phyloP scores from a whole-genome alignment of 2,113 vertebrate species.

The Haliaeetus leucogaster region DNA sequence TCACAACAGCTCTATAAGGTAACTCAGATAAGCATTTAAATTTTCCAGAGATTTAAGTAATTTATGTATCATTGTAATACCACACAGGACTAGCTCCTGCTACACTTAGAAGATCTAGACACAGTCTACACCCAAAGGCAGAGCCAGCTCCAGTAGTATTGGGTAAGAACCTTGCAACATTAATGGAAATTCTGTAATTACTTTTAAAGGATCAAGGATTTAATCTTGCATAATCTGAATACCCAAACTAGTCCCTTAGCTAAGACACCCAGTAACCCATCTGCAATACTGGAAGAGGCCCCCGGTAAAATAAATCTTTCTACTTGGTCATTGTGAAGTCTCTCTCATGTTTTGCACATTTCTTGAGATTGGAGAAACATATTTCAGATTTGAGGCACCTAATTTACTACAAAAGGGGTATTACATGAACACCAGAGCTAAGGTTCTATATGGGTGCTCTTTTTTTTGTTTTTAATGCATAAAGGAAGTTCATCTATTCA shows the following conservation, averaged over 20 bases:
- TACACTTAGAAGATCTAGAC: neutral
- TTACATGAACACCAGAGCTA: neutral
- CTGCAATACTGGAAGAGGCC: neutral
- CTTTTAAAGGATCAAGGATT: neutral
- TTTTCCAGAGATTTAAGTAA: neutral
- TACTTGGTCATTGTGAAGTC: neutral
- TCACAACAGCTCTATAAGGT: neutral
- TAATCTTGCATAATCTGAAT: neutral
- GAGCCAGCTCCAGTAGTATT: neutral
- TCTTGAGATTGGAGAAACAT: neutral
- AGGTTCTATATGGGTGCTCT: neutral
- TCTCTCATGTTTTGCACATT: neutral
- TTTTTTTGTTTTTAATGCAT: neutral
- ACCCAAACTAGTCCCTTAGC: neutral
- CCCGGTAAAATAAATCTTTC: neutral
- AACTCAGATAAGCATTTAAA: neutral
- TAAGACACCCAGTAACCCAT: neutral
- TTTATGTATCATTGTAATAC: neutral
- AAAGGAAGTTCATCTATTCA: neutral
- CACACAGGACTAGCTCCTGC: neutral
- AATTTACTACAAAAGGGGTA: neutral
- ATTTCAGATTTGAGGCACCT: neutral
- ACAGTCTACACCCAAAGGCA: neutral
- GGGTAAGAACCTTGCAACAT: neutral
- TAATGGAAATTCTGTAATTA: constrained; percentile 2